Percentiles rank a stretch among this genome's conserved stretches.
phyloP scores from a whole-genome alignment of 2,113 vertebrate species.

The Seriola dumerili region DNA sequence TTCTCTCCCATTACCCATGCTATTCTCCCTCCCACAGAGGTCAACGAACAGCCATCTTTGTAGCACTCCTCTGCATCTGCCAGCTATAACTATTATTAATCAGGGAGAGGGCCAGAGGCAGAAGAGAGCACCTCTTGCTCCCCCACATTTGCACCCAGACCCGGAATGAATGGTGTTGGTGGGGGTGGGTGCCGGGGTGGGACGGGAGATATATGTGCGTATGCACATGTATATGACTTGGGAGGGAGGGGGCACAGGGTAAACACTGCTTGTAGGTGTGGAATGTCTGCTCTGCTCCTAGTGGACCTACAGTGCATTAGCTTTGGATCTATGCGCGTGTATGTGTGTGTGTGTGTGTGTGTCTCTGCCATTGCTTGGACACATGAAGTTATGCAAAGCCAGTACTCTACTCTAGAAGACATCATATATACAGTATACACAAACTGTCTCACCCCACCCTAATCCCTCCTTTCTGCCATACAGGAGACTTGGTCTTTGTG shows the following conservation, averaged over 20 bases:
- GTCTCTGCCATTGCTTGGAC: constrained; percentile 38
- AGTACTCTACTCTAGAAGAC: constrained; percentile 43
- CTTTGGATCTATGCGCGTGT: constrained; percentile 18
- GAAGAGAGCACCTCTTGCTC: constrained; percentile 40
- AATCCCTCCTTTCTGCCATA: constrained; percentile 41
- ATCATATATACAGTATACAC: constrained; percentile 23
- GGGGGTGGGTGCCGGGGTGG: constrained; percentile 1
- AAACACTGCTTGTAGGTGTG: constrained; percentile 52
- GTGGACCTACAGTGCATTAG: not conserved
- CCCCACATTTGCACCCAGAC: constrained; percentile 44
- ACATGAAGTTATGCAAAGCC: constrained; percentile 48
- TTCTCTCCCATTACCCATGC: constrained; percentile 60
- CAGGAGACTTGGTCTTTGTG: constrained; percentile 69
- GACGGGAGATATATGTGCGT: constrained; percentile 9
- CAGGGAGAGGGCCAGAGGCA: constrained; percentile 49
- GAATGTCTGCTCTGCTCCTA: constrained; percentile 42
- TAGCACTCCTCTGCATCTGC: constrained; percentile 70
- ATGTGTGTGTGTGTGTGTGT: not conserved
- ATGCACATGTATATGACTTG: not conserved
- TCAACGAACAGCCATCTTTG: constrained; percentile 73
- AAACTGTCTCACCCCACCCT: constrained; percentile 28
- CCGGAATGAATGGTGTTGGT: constrained; percentile 16
- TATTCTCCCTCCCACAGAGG: constrained; percentile 75
- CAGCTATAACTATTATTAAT: constrained; percentile 72
- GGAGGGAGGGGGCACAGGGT: not conserved